Evolutionary conservation across 2,797 vertebrate species (phyloP).

Genomic region (Coranthus polyacanthus): DNA sequence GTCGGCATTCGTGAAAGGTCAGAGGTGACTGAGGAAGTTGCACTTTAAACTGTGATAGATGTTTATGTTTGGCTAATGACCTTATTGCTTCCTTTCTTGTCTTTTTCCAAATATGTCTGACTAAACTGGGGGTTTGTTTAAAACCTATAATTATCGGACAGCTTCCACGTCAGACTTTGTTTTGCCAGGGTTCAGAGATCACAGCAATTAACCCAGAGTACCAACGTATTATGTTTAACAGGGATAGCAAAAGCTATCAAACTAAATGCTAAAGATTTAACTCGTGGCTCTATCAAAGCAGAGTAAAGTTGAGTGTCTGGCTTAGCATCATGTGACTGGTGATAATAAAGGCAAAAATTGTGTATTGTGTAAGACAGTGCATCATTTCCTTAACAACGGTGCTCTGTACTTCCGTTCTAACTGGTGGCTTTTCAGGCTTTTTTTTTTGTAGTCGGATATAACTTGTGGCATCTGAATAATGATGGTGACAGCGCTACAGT

Average conservation of each 20-base stretch:
- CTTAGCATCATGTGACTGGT: neutral
- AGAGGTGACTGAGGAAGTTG: neutral
- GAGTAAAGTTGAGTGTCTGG: neutral
- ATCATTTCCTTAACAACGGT: too few species aligned
- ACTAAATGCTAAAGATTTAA: neutral
- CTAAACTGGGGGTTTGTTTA: neutral
- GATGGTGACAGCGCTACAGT: too few species aligned
- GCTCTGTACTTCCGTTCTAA: too few species aligned
- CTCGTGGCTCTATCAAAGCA: neutral
- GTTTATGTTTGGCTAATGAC: neutral
- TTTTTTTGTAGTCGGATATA: too few species aligned
- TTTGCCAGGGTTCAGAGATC: neutral
- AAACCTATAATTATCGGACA: neutral
- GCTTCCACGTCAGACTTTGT: neutral
- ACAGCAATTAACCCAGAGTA: neutral
- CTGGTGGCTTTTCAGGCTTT: too few species aligned
- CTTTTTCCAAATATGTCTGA: neutral
- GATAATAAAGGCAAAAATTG: constrained; percentile 1
- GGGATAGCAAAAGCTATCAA: neutral
- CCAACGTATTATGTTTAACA: neutral
- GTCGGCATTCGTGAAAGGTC: neutral
- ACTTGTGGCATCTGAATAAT: too few species aligned
- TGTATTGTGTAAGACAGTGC: too few species aligned
- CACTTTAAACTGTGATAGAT: neutral
- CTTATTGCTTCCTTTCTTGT: neutral